Base-by-base conservation (phyloP, 2,888 invertebrate genomes). In the Drosophila monieri region DNA sequence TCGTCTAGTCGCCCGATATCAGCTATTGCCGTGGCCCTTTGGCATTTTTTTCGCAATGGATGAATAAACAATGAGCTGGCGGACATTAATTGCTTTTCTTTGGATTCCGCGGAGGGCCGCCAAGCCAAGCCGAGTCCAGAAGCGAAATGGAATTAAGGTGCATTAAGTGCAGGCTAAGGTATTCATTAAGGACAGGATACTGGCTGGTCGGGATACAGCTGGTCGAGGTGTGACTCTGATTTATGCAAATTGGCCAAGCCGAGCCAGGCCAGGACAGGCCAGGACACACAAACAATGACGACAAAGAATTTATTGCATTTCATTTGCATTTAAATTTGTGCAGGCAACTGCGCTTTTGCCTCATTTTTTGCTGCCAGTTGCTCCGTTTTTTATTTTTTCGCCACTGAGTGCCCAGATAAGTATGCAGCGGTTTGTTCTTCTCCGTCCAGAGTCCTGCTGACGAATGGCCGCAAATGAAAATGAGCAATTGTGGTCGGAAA, bases 211-310 rank as follows among this genome's bases (percentile, higher is more conserved):
- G 8, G n/a, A 1, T n/a, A n/a, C 2, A n/a, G 8, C 27, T 27
- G 18, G 59, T 14, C 2, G 25, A 43, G 48, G 66, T 27, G 39
- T 44, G 37, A 56, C 48, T 51, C 61, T 80, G 80, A 80, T 83
- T 80, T 85, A 85, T 80, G 85, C 55, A 85, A 80, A 74, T 73
- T 73, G 61, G 44, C 61, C 65, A 10, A 14, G 61, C 27, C 25
- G 4, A 4, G 21, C 21, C 21, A 4, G 5, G 5, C 4, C 21
- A 4, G 4, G 4, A 3, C 21, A 23, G 4, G 21, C 6, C 25
- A 18, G 2, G 10, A 76, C 73, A 73, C 49, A 32, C 47, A 67
- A 52, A 68, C 69, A 69, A 69, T 69, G 69, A 69, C 59, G 70
- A 76, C 57, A 67, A 78, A 55, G 58, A 77, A 75, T 70, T 62